Conservation (phyloP, 2,888 invertebrate species). For the Cynaeus angustus region DNA sequence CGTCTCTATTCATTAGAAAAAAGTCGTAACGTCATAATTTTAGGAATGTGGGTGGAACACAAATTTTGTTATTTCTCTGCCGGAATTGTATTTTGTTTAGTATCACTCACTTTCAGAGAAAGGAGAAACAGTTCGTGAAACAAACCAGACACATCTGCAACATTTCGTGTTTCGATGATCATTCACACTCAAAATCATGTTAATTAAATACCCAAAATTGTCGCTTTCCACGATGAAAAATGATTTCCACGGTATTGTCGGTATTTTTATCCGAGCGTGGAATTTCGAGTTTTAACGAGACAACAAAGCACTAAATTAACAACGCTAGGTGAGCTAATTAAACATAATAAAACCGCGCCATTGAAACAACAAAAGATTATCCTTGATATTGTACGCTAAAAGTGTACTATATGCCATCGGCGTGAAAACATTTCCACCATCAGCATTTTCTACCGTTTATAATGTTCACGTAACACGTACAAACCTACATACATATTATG, state of each 20-base stretch:
- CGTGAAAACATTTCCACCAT: not conserved
- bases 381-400: constrained; percentile 26
- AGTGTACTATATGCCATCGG: constrained; percentile 11
- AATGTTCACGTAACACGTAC: constrained; percentile 10
- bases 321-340: constrained; percentile 31
- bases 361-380: constrained; percentile 12
- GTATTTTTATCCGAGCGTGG: constrained; percentile 11
- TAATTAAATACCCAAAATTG: too few species aligned
- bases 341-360: constrained; percentile 1
- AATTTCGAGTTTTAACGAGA: not conserved
- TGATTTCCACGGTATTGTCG: not conserved
- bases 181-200: constrained; percentile 1
- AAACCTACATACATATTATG: constrained; percentile 24
- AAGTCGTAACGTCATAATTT: constrained; percentile 1
- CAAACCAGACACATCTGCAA: constrained; percentile 34
- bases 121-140: constrained; percentile 29
- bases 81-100: constrained; percentile 23
- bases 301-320: constrained; percentile 22
- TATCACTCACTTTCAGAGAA: constrained; percentile 15
- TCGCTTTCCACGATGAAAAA: constrained; percentile 23
- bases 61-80: constrained; percentile 16
- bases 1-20: not conserved
- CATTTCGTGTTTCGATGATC: constrained; percentile 28
- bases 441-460: not conserved
- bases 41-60: not conserved